Evolutionary conservation across 2,888 invertebrate species (phyloP).

Genomic region (Dasysyrphus tricinctus): DNA sequence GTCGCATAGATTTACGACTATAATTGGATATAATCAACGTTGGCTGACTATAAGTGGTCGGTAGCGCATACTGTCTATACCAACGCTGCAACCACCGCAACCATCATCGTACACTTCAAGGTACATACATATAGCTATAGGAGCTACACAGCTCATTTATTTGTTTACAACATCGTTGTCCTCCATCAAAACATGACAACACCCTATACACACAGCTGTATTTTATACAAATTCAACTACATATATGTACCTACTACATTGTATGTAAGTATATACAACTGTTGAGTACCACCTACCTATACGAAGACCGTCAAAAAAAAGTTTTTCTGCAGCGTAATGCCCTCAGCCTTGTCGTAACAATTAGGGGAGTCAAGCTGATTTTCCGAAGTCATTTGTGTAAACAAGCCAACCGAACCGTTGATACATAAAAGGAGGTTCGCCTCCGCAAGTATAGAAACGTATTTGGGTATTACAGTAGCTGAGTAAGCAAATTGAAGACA

Average conservation of each 20-base stretch:
- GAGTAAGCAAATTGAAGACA: constrained; percentile 22
- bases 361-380: constrained; percentile 74
- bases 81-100: constrained; percentile 22
- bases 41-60: constrained; percentile 61
- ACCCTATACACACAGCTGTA: constrained; percentile 21
- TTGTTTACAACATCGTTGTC: constrained; percentile 74
- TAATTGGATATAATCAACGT: constrained; percentile 66
- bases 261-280: background rate
- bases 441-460: background rate
- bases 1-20: constrained; percentile 31
- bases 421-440: constrained; percentile 38
- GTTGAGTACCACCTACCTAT: constrained; percentile 22
- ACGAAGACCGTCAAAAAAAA: constrained; percentile 58
- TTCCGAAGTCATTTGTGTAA: constrained; percentile 74
- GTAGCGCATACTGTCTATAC: constrained; percentile 12
- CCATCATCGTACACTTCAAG: constrained; percentile 27
- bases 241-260: no score
- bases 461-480: constrained; percentile 8
- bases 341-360: constrained; percentile 56
- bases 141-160: constrained; percentile 45
- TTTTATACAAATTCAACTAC: constrained; percentile 4
- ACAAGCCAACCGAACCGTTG: constrained; percentile 43
- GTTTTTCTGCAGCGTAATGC: constrained; percentile 68
- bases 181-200: constrained; percentile 74
- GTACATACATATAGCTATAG: background rate